A percentile compares a stretch with the other conserved stretches of the same genome.
Evolutionary conservation across 2,888 invertebrate species (phyloP).

Genomic region (Erebia ligea): DNA sequence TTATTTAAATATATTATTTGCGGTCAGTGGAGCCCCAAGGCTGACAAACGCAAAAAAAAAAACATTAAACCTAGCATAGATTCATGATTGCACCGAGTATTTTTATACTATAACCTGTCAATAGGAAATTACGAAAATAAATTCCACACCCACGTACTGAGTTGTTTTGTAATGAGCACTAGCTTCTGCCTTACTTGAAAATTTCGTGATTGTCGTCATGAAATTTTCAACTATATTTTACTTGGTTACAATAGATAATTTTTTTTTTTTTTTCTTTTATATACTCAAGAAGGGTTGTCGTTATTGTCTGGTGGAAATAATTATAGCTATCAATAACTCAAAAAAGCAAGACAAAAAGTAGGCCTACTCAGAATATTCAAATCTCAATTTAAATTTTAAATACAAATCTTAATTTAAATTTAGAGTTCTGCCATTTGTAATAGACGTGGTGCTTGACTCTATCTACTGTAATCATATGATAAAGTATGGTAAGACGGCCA

Average conservation of each 20-base stretch:
- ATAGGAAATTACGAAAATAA: constrained; percentile 37
- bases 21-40: constrained; percentile 32
- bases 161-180: constrained; percentile 26
- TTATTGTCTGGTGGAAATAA: no score
- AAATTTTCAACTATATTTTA: no score
- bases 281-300: no score
- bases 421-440: background rate
- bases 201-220: no score
- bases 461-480: constrained; percentile 5
- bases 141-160: constrained; percentile 25
- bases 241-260: no score
- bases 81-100: constrained; percentile 29
- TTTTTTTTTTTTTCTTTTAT: no score
- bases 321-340: no score
- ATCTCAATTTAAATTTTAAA: no score
- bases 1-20: constrained; percentile 32
- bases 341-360: no score
- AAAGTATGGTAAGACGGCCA: background rate
- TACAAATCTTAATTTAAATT: background rate
- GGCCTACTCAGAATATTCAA: no score
- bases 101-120: constrained; percentile 25
- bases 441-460: background rate
- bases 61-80: constrained; percentile 25
- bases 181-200: no score
- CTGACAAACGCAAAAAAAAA: constrained; percentile 36